Evolutionary conservation across 2,888 invertebrate genomes (phyloP), one percentile per base, ranked within the genome.

Genomic region (Sialis fuliginosa): DNA sequence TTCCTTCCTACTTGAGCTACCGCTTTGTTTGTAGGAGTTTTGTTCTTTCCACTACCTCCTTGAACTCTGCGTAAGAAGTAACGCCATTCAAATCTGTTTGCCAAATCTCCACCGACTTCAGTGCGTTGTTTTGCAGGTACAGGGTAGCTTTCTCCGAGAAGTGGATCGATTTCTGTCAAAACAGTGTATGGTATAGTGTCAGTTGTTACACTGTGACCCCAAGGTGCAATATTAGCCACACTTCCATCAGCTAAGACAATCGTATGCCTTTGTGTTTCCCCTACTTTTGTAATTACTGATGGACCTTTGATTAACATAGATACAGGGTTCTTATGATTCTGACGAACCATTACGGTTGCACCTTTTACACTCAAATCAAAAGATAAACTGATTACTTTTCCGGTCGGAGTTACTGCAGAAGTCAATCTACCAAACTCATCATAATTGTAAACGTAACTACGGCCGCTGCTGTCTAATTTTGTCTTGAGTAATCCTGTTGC

Each of bases 81-180:
- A 39, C 92, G 75, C 95, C 95, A 96, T 66, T 96, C 95, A 57
- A 95, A 89, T 52, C 92, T 74, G 58, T 93, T 93, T 0, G 90
- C 89, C 47, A 91, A 63, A 59, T 92, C 91, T 0, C 90, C 88
- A 30, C 88, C 86, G 10, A 91, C 82, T 68, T 90, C 90, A 0
- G 86, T 88, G 49, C 83, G 77, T 61, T 91, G 90, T 59, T 90
- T 89, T 0, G 89, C 87, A 1, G 91, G 89, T 0, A 91, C 88
- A 0, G 90, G 91, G 58, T 89, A 90, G 56, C 87, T 89, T 64
- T 91, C 90, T 0, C 85, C 87, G n/a, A 91, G 63, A 2, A 90
- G 71, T 0, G 88, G 86, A 59, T 88, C 87, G 39, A 86, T 79
- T 63, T 90, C 90, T n/a, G 85, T 83, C 30, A 93, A 67, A 43